Evolutionary conservation across 53 echinoderm and acorn worm genomes (phyloP).

Genomic region (Apostichopus leukothele): DNA sequence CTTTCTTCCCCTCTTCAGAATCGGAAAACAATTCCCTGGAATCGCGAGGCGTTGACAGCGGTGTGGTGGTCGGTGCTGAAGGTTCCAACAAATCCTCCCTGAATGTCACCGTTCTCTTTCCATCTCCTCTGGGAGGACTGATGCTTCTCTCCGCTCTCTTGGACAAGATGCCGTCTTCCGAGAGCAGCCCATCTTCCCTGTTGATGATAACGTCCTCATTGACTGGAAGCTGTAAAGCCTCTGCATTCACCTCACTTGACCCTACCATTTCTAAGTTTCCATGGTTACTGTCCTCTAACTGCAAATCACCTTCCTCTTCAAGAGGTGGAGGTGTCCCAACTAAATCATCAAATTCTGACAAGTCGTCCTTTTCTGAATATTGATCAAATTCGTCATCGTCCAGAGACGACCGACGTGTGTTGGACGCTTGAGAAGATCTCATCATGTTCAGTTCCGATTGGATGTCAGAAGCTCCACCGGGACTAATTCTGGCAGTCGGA

Average conservation of each 20-base stretch:
- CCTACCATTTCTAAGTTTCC: not conserved
- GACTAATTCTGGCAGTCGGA: constrained; percentile 71
- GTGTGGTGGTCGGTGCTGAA: constrained; percentile 73
- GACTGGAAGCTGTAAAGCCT: not conserved
- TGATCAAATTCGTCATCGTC: constrained; percentile 47
- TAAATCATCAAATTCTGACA: constrained; percentile 35
- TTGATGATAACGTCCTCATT: constrained; percentile 64
- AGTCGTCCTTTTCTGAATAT: constrained; percentile 40
- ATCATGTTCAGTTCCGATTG: constrained; percentile 66
- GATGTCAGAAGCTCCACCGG: constrained; percentile 57
- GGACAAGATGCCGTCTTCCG: constrained; percentile 37
- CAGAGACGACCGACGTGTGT: constrained; percentile 38
- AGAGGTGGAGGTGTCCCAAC: constrained; percentile 12
- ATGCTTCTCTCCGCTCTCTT: not conserved
- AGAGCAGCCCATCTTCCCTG: constrained; percentile 65
- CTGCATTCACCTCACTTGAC: not conserved
- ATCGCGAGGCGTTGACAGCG: constrained; percentile 75
- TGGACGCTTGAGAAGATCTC: constrained; percentile 50
- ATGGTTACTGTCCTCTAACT: not conserved
- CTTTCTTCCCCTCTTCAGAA: not conserved
- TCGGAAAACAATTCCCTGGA: constrained; percentile 29
- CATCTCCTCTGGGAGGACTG: constrained; percentile 53
- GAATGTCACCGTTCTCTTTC: constrained; percentile 75
- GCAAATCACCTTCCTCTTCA: not conserved
- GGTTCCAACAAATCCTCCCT: constrained; percentile 63